phyloP scores from a whole-genome alignment of 2,113 vertebrate species.

The Anhinga rufa region DNA sequence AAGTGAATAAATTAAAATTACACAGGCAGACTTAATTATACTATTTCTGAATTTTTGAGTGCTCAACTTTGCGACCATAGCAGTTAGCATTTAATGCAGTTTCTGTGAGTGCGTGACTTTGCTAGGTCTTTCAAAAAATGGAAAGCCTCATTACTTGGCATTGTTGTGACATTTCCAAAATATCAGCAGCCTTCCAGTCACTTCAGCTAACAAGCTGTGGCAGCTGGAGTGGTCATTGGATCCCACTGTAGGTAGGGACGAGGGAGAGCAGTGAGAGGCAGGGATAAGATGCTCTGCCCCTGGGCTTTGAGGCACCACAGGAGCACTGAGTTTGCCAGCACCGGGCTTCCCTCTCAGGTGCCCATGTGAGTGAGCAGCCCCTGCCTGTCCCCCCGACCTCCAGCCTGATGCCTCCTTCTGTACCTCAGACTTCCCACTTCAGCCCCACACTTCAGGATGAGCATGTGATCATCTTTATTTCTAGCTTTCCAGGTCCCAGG shows the following conservation, averaged over 20 bases:
- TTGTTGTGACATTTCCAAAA: neutral
- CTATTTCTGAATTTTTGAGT: neutral
- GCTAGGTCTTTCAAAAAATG: neutral
- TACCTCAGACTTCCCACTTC: neutral
- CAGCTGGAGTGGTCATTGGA: neutral
- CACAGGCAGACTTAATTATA: neutral
- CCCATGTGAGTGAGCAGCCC: neutral
- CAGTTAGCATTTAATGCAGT: neutral
- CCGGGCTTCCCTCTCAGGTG: neutral
- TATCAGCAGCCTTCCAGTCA: neutral
- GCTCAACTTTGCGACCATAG: neutral
- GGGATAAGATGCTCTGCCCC: neutral
- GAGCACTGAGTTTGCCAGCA: neutral
- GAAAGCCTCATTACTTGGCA: neutral
- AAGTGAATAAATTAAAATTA: slow-evolving; percentile 20
- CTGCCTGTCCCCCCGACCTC: neutral
- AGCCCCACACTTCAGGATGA: neutral
- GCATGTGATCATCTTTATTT: neutral
- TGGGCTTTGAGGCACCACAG: neutral
- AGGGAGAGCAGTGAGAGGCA: neutral
- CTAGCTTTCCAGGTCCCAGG: neutral
- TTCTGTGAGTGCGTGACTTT: neutral
- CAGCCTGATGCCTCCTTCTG: neutral
- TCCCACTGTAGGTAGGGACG: neutral
- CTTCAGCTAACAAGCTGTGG: neutral